These are phyloP conservation scores for Anas bernieri DNA, from an alignment of 2,797 vertebrate species.

Conservation along the genomic window DNA sequence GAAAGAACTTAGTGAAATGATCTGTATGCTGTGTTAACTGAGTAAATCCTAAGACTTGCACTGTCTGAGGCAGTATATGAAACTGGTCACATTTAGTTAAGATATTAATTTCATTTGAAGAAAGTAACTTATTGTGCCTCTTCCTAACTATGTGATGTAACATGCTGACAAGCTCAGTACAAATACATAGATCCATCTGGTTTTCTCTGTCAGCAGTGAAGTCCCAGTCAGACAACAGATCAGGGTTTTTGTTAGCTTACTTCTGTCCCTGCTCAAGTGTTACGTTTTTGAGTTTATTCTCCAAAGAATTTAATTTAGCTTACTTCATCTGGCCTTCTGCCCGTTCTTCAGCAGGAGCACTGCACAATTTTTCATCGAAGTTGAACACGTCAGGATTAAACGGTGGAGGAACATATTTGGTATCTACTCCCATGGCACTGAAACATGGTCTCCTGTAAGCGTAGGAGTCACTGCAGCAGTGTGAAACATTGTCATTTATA, in stretches of 20 bases:
- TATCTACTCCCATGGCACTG: slow-evolving; percentile 35
- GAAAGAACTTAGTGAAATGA: background rate
- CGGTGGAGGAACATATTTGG: slow-evolving; percentile 52
- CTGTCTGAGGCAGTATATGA: background rate
- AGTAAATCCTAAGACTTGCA: background rate
- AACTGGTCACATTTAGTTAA: background rate
- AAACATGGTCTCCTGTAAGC: slow-evolving; percentile 67
- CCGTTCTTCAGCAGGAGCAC: background rate
- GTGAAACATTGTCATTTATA: slow-evolving; percentile 59
- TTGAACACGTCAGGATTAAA: slow-evolving; percentile 60
- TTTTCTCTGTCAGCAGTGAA: background rate
- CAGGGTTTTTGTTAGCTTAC: background rate
- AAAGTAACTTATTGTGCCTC: background rate
- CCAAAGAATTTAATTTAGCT: background rate
- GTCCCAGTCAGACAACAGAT: background rate
- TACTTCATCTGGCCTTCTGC: slow-evolving; percentile 59
- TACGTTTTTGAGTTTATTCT: background rate
- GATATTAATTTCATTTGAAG: background rate
- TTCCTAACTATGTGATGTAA: fast-evolving
- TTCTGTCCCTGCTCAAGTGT: background rate
- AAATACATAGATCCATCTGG: background rate
- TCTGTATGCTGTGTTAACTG: background rate
- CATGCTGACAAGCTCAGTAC: background rate
- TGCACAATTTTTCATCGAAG: slow-evolving; percentile 69
- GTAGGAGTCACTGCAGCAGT: slow-evolving; percentile 68